Conservation (phyloP, 2,113 vertebrate species). For the Orientallactaga bullata region DNA sequence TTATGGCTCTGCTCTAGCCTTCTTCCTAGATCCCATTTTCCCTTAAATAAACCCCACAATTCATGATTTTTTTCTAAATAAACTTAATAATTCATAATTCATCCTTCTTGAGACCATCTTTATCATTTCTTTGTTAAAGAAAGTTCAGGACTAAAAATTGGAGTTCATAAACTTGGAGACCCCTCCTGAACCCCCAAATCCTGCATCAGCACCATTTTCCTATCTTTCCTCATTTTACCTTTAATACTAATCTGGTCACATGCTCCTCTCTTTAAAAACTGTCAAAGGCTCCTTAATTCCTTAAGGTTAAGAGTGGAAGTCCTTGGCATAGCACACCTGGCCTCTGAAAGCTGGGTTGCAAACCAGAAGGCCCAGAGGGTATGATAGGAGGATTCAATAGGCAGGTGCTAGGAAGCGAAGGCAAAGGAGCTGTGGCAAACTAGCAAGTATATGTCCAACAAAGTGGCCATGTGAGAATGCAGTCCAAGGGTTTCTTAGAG, state of each 20-base stretch:
- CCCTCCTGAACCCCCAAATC: too few relatives aligned
- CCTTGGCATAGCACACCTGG: neutral
- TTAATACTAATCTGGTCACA: neutral
- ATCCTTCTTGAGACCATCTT: too few relatives aligned
- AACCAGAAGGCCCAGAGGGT: neutral
- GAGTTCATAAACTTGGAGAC: too few relatives aligned
- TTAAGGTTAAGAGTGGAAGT: conserved; percentile 51
- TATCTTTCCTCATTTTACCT: neutral
- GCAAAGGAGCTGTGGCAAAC: neutral
- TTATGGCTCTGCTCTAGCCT: too few relatives aligned
- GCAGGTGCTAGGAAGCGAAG: neutral
- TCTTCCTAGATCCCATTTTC: too few relatives aligned
- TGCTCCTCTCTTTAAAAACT: conserved; percentile 23
- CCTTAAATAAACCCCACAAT: too few relatives aligned
- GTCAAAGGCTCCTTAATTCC: neutral
- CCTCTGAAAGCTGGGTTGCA: conserved; percentile 19
- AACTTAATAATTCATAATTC: too few relatives aligned
- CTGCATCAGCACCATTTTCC: neutral
- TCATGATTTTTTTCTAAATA: too few relatives aligned
- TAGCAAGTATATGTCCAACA: neutral
- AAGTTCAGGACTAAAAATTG: too few relatives aligned
- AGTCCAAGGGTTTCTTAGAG: neutral
- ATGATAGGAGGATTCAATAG: neutral
- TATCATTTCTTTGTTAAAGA: too few relatives aligned
- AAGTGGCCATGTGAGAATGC: neutral